Conservation (phyloP, 2,797 vertebrate genomes). For the Enteromius radiatus region DNA sequence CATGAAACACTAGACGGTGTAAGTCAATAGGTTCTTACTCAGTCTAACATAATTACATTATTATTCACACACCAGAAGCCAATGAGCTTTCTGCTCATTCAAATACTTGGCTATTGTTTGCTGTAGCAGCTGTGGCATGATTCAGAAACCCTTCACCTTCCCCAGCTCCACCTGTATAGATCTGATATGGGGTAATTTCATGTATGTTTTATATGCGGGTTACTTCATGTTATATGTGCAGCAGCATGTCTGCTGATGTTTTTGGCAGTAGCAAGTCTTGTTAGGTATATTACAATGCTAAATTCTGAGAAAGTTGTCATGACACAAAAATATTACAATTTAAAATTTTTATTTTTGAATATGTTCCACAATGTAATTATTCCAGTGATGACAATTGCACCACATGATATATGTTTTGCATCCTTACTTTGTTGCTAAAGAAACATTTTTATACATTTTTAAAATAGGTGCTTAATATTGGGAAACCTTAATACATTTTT, state of each 20-base stretch:
- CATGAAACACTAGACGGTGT: too few relatives aligned
- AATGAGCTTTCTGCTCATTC: neutral
- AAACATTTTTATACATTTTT: neutral
- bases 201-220: neutral
- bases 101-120: neutral
- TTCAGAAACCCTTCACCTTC: neutral
- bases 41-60: neutral
- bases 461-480: neutral
- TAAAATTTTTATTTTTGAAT: neutral
- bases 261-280: too few relatives aligned
- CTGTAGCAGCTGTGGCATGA: neutral
- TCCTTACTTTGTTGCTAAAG: neutral
- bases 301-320: too few relatives aligned
- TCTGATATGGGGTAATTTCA: neutral
- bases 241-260: too few relatives aligned
- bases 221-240: neutral
- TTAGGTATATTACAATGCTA: too few relatives aligned
- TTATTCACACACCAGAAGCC: neutral
- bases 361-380: neutral
- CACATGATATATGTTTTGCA: neutral
- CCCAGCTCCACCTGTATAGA: neutral
- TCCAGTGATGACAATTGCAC: neutral
- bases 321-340: too few relatives aligned
- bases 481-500: neutral
- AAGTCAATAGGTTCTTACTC: neutral